A percentile compares a stretch with the other conserved stretches of the same genome.
Evolutionary conservation across 2,888 invertebrate genomes (phyloP).

Genomic region (Eustalomyia histrio): DNA sequence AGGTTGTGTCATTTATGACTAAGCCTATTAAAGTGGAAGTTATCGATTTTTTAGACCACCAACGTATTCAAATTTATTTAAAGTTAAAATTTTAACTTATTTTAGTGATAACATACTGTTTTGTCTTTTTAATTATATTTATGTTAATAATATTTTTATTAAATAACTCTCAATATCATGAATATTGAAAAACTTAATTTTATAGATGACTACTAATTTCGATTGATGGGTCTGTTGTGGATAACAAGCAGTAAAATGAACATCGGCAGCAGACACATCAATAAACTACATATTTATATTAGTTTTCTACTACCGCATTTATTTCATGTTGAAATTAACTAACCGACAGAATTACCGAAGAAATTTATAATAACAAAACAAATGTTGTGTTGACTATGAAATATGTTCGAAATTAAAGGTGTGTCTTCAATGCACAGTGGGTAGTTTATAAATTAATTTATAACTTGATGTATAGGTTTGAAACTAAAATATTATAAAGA

Average conservation of each 20-base stretch:
- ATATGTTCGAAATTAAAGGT: conserved; percentile 54
- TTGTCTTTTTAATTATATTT: neutral
- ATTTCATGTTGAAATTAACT: conserved; percentile 7
- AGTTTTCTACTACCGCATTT: conserved; percentile 49
- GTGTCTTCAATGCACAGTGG: conserved; percentile 58
- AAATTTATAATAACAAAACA: conserved; percentile 24
- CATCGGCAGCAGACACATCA: conserved; percentile 21
- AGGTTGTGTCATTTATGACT: no score
- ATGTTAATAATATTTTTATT: neutral
- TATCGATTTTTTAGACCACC: neutral
- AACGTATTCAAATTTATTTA: neutral
- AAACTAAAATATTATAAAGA: neutral
- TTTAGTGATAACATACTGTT: neutral
- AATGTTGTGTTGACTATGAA: conserved; percentile 53
- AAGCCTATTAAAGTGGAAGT: no score
- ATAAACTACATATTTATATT: conserved; percentile 23
- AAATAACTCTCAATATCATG: neutral
- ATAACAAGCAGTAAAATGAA: neutral
- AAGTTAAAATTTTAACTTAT: neutral
- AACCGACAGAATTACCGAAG: neutral
- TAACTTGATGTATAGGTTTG: conserved; percentile 32
- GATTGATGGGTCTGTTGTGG: neutral
- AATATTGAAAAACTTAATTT: neutral
- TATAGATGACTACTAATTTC: conserved; percentile 3
- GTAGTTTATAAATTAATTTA: conserved; percentile 61